These are phyloP conservation scores for Jordanella pulchra DNA, from an alignment of 2,797 vertebrate species.

Conservation along the genomic window DNA sequence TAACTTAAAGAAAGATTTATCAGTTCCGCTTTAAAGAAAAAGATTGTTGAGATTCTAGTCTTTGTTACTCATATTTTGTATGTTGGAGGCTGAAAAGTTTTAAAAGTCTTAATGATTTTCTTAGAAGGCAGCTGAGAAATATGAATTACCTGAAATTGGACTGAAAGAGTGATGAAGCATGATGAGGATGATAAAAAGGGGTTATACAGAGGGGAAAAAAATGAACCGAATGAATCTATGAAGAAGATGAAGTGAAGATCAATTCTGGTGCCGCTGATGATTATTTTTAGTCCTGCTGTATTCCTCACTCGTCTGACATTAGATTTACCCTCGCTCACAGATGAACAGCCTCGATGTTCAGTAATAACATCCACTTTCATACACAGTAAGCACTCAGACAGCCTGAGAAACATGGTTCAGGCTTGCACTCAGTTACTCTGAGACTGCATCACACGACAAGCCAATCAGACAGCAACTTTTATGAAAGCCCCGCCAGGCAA, in stretches of 20 bases:
- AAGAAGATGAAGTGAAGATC: not conserved
- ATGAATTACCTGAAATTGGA: not conserved
- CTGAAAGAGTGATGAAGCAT: not conserved
- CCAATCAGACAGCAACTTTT: conserved; percentile 28
- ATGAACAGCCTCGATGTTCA: conserved; percentile 22
- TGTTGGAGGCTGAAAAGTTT: not conserved
- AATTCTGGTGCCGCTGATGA: not conserved
- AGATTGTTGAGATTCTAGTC: no score
- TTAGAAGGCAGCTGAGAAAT: not conserved
- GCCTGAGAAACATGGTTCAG: conserved; percentile 16
- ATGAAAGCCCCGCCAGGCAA: conserved; percentile 33
- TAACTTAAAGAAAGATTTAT: no score
- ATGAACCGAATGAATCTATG: not conserved
- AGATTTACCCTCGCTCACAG: not conserved
- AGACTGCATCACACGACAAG: conserved; percentile 31
- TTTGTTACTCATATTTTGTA: not conserved
- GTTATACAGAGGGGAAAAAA: not conserved
- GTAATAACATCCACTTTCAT: conserved; percentile 41
- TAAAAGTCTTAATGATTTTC: not conserved
- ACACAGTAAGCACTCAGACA: conserved; percentile 30
- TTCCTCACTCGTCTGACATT: conserved; percentile 2
- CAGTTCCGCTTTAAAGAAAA: no score
- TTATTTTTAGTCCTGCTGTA: not conserved
- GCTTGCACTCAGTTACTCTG: conserved; percentile 13
- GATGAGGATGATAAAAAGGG: not conserved